Evolutionary conservation across 2,797 vertebrate species (phyloP), one percentile per base, ranked within the genome.

Genomic region (Myripristis jacobus): DNA sequence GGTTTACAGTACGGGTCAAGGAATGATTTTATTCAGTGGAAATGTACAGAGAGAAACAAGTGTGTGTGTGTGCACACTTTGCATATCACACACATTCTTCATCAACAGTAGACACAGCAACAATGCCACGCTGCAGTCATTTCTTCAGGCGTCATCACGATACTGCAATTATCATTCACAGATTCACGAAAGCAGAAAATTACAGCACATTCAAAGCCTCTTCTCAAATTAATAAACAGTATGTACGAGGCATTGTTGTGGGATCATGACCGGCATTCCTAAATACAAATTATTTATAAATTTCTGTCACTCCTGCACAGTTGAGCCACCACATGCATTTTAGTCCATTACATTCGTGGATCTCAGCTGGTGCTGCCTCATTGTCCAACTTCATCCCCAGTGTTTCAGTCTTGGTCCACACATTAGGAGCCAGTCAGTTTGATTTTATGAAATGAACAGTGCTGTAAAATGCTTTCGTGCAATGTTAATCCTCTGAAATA

Each of bases 311-410:
- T 21, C 22, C 62, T 6, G 44, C 56, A 21, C 55, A 69, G 50
- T 64, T 54, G 57, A 46, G 43, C 38, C 22, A 2, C 16, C n/a
- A 34, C 58, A 12, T 56, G 41, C 11, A 61, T 79, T 82, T 66
- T 18, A 57, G 54, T 77, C 61, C 36, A 66, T 73, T 57, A 71
- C n/a, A n/a, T n/a, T n/a, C n/a, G n/a, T n/a, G n/a, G n/a, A n/a
- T n/a, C n/a, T n/a, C n/a, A n/a, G n/a, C n/a, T n/a, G n/a, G n/a
- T n/a, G n/a, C n/a, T n/a, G n/a, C n/a, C n/a, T n/a, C n/a, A n/a
- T n/a, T n/a, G n/a, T n/a, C n/a, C n/a, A n/a, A n/a, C n/a, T n/a
- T n/a, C n/a, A n/a, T n/a, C n/a, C n/a, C n/a, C n/a, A n/a, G n/a
- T n/a, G n/a, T n/a, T n/a, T n/a, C n/a, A n/a, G n/a, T n/a, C n/a